A percentile compares a stretch with the other conserved stretches of the same genome.
Evolutionary conservation across 2,113 vertebrate species (phyloP).

Genomic region (Tinamus guttatus): DNA sequence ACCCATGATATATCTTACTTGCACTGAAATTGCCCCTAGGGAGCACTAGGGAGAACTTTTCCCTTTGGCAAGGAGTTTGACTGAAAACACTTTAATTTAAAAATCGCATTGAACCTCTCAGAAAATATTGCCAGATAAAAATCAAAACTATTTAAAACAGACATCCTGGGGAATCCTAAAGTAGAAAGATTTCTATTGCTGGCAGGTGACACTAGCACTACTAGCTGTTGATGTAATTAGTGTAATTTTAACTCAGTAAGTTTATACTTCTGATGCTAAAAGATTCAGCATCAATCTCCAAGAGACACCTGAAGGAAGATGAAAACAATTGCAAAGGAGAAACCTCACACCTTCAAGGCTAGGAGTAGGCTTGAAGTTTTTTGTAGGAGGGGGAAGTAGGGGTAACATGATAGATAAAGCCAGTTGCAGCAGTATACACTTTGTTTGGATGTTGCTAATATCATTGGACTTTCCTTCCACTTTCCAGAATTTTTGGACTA

Average conservation of each 20-base stretch:
- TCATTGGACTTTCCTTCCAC: background rate
- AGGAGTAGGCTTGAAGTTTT: background rate
- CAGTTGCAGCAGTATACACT: background rate
- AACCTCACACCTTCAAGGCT: background rate
- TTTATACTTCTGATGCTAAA: background rate
- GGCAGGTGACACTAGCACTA: background rate
- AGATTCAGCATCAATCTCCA: background rate
- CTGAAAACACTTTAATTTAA: background rate
- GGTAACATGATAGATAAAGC: background rate
- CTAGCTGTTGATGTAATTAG: background rate
- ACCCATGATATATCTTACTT: background rate
- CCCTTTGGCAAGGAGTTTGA: slow-evolving; percentile 3
- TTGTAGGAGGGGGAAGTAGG: too few species aligned
- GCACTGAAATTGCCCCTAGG: background rate
- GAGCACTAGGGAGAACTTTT: background rate
- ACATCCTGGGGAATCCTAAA: background rate
- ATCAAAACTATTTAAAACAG: slow-evolving; percentile 12
- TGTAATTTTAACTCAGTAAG: background rate
- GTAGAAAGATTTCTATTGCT: background rate
- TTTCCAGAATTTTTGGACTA: background rate
- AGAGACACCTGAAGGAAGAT: background rate
- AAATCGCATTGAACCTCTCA: background rate
- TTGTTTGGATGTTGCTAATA: background rate
- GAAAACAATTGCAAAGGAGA: background rate
- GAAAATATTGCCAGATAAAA: background rate